phyloP scores from a whole-genome alignment of 2,888 invertebrate species.

The Drosophila emarginata region DNA sequence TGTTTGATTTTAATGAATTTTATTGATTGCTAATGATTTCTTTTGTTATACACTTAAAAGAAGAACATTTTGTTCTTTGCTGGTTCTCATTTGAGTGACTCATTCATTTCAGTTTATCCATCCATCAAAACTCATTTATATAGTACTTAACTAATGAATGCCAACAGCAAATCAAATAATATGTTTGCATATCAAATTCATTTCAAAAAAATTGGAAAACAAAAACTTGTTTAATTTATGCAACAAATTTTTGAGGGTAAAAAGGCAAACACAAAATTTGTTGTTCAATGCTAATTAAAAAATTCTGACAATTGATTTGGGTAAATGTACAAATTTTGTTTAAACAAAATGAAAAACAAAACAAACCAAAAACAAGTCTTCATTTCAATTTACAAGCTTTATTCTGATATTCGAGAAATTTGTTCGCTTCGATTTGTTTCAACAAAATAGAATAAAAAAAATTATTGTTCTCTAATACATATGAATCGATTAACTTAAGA shows the following conservation, averaged over 20 bases:
- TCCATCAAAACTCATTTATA: constrained; percentile 29
- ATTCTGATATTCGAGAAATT: constrained; percentile 51
- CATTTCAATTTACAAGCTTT: constrained; percentile 72
- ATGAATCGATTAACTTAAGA: constrained; percentile 27
- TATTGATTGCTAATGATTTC: constrained; percentile 11
- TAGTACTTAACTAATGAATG: constrained; percentile 25
- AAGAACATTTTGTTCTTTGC: neutral
- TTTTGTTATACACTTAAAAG: neutral
- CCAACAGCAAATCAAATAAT: constrained; percentile 29
- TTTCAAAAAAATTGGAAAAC: neutral
- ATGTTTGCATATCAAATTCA: constrained; percentile 36
- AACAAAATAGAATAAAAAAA: constrained; percentile 18
- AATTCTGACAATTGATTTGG: constrained; percentile 26
- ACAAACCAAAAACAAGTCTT: constrained; percentile 4
- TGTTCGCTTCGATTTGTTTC: neutral
- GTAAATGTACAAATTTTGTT: neutral
- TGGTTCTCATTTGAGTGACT: neutral
- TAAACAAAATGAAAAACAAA: neutral
- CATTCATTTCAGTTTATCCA: neutral
- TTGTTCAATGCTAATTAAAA: constrained; percentile 36
- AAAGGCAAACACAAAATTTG: neutral
- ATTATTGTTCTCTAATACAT: constrained; percentile 11
- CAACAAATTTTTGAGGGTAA: no score
- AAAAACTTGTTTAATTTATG: constrained; percentile 36
- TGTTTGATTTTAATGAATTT: constrained; percentile 23